Percentiles rank a stretch among this genome's conserved stretches.
Conservation (phyloP, 2,113 vertebrate species). For the Gavialis gangeticus region DNA sequence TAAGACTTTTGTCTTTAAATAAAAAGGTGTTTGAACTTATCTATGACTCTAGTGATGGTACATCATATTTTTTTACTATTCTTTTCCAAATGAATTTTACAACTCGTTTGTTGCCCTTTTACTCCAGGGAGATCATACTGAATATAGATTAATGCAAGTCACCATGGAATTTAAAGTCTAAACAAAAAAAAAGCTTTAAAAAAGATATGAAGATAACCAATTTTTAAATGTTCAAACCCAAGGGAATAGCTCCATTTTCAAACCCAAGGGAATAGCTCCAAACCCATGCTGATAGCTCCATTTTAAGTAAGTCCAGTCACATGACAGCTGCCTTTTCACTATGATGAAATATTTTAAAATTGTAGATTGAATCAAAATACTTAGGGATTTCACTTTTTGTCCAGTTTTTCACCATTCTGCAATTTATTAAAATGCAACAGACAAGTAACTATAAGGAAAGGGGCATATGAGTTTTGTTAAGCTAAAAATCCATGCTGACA, state of each 20-base stretch:
- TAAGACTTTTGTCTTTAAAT: not conserved
- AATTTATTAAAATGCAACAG: not conserved
- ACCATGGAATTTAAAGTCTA: constrained; percentile 20
- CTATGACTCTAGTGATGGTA: not conserved
- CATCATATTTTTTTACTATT: not conserved
- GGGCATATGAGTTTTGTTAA: not conserved
- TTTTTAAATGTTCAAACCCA: constrained; percentile 36
- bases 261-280: not conserved
- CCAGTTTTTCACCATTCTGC: not conserved
- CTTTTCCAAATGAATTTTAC: constrained; percentile 33
- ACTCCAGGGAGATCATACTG: not conserved
- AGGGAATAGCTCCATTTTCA: not conserved
- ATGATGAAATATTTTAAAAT: constrained; percentile 21
- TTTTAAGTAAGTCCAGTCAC: constrained; percentile 23
- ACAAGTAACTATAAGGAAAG: not conserved
- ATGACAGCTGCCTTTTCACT: not conserved
- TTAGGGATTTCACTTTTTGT: constrained; percentile 10
- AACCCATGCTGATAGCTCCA: not conserved
- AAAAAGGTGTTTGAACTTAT: not conserved
- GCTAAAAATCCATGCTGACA: not conserved
- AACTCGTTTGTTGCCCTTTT: constrained; percentile 15
- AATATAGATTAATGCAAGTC: constrained; percentile 41
- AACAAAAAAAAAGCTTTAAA: not conserved
- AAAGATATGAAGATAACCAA: not conserved
- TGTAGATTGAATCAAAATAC: not conserved